phyloP scores from a whole-genome alignment of 2,888 invertebrate species.

The Diloba caeruleocephala region DNA sequence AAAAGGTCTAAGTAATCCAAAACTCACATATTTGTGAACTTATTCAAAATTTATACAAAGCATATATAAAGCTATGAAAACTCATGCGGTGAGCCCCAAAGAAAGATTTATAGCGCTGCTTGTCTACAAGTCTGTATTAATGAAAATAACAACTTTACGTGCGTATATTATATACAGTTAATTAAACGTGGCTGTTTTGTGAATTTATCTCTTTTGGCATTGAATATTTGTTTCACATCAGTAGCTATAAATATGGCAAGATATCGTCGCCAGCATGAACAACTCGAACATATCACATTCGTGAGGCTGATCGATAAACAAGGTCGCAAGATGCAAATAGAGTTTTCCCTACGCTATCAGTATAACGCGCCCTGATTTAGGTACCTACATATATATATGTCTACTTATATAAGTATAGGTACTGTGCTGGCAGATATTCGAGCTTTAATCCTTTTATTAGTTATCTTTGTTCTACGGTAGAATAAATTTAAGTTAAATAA shows the following conservation, averaged over 20 bases:
- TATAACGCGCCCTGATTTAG: conserved; percentile 4
- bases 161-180: conserved; percentile 21
- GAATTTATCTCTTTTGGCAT: conserved; percentile 6
- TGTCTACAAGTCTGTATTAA: conserved; percentile 48
- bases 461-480: not conserved
- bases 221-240: conserved; percentile 9
- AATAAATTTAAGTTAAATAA: conserved; percentile 20
- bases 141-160: conserved; percentile 44
- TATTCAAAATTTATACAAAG: conserved; percentile 20
- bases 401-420: not conserved
- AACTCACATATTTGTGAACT: conserved; percentile 14
- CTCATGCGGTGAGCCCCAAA: conserved; percentile 14
- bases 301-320: not conserved
- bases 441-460: conserved; percentile 12
- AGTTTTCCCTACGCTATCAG: conserved; percentile 1
- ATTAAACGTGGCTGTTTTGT: conserved; percentile 15
- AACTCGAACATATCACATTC: not conserved
- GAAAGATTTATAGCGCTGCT: conserved; percentile 43
- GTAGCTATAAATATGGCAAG: not conserved
- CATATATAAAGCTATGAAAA: conserved; percentile 4
- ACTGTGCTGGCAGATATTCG: not conserved
- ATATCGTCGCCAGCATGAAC: not conserved
- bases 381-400: conserved; percentile 1
- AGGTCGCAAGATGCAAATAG: conserved; percentile 9
- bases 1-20: not conserved